Conservation (phyloP, 2,113 vertebrate genomes). For the Rhombomys opimus region DNA sequence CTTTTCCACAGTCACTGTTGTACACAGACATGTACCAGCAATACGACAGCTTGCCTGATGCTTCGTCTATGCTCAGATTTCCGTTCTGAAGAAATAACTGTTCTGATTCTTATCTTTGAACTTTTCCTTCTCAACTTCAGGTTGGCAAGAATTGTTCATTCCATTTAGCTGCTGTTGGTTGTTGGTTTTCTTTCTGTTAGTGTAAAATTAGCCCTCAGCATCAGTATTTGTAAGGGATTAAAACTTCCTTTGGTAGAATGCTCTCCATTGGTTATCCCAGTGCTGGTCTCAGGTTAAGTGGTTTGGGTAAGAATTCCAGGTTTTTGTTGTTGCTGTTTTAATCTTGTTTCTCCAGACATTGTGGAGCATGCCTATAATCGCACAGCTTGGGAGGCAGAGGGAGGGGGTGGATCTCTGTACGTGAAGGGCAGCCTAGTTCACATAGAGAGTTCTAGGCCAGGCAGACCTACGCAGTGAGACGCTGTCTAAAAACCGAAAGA, state of each 20-base stretch:
- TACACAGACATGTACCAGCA: neutral
- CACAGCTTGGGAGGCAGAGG: neutral
- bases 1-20: neutral
- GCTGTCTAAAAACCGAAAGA: neutral
- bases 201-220: neutral
- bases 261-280: neutral
- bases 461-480: neutral
- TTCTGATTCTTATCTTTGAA: neutral
- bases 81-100: neutral
- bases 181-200: neutral
- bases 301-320: conserved; percentile 33
- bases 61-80: neutral
- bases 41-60: neutral
- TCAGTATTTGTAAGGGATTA: conserved; percentile 31
- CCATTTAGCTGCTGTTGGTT: neutral
- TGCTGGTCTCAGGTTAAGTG: conserved; percentile 12
- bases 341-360: neutral
- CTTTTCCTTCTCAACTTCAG: neutral
- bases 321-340: too few species aligned
- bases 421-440: neutral
- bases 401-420: neutral
- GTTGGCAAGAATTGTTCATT: neutral
- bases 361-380: neutral
- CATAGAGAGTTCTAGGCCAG: neutral
- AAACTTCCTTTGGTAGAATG: neutral